A percentile compares a stretch with the other conserved stretches of the same genome.
phyloP scores from a whole-genome alignment of 1,140 invertebrate species.

The Vanessa tameamea region DNA sequence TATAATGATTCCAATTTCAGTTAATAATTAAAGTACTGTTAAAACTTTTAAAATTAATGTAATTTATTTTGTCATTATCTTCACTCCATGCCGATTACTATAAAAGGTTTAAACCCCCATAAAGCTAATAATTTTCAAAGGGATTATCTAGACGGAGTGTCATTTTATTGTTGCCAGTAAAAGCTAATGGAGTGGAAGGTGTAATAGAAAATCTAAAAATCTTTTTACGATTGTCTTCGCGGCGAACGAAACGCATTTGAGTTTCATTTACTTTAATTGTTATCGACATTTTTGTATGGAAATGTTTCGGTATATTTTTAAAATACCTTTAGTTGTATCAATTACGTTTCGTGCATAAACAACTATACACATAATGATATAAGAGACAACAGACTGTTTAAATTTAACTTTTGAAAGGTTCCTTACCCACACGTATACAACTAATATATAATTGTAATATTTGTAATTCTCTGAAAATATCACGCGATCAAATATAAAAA shows the following conservation, averaged over 20 bases:
- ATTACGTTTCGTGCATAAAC: no score
- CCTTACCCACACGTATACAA: no score
- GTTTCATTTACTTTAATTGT: conserved; percentile 16
- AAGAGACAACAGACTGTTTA: no score
- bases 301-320: neutral
- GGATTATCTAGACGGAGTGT: conserved; percentile 24
- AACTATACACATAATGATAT: no score
- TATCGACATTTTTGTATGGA: conserved; percentile 6
- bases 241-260: conserved; percentile 5
- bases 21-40: no score
- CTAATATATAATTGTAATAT: no score
- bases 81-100: neutral
- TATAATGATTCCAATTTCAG: no score
- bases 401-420: no score
- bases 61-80: neutral
- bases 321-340: neutral
- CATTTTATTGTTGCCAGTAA: conserved; percentile 26
- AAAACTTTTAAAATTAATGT: neutral
- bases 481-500: no score
- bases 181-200: conserved; percentile 23
- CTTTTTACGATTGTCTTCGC: conserved; percentile 23
- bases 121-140: conserved; percentile 19
- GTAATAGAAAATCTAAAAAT: conserved; percentile 25
- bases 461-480: no score
- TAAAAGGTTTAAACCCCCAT: conserved; percentile 13